Percentiles rank a stretch among this genome's conserved stretches.
phyloP scores from a whole-genome alignment of 2,113 vertebrate species.

The Marmota flaviventris region DNA sequence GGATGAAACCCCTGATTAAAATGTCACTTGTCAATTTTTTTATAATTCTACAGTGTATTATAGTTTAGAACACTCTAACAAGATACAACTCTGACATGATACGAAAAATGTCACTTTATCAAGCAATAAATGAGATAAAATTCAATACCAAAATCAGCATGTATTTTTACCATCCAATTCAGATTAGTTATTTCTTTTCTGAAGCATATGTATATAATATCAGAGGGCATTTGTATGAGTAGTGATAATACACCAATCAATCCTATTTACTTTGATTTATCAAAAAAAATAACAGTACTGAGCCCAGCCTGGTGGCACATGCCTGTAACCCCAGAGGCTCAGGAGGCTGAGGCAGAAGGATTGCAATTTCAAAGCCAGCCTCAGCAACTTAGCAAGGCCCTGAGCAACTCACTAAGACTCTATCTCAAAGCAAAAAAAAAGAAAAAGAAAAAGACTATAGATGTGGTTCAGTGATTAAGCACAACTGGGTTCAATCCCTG shows the following conservation, averaged over 20 bases:
- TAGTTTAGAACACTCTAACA: neutral
- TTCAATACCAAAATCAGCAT: neutral
- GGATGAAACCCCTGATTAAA: neutral
- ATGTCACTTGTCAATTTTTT: neutral
- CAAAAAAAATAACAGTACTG: neutral
- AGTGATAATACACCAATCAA: neutral
- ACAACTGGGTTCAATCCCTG: too few relatives aligned
- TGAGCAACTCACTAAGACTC: too few relatives aligned
- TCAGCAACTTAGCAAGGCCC: too few relatives aligned
- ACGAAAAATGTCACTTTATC: neutral
- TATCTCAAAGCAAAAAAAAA: too few relatives aligned
- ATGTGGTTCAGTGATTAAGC: too few relatives aligned
- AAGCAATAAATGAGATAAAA: neutral
- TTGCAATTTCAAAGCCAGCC: too few relatives aligned
- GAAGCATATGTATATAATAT: neutral
- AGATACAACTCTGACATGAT: too few relatives aligned
- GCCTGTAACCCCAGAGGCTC: too few relatives aligned
- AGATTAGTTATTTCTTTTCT: neutral
- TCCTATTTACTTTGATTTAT: neutral
- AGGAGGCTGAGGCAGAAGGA: too few relatives aligned
- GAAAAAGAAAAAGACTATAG: too few relatives aligned
- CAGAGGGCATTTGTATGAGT: neutral
- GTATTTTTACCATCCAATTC: neutral
- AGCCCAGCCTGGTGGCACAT: too few relatives aligned
- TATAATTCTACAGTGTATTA: neutral